Evolutionary conservation across 92 coral and sea anemone species (phyloP), one percentile per base, ranked within the genome.

Genomic region (Palythoa grandis): DNA sequence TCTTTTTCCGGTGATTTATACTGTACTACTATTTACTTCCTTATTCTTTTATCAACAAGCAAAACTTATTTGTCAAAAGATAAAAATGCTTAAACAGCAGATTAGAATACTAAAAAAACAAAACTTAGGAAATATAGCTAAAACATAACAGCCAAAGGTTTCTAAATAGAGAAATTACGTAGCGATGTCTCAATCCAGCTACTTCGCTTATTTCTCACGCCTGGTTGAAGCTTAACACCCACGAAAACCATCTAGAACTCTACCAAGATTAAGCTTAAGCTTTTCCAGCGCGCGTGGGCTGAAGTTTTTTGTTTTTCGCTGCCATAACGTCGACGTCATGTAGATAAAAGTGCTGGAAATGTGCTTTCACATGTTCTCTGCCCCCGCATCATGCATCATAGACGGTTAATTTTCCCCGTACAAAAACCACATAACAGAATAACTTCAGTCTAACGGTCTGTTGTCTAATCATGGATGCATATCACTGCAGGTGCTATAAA

Each of bases 381-480:
- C 74, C 74, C 74, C 74, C 74, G 19, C 74, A 69, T 69, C 17
- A 43, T 43, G 50, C 50, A 43, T 43, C 50, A 43, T 69, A 25
- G 8, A 11, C 72, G 38, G 4, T 24, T 69, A 69, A 69, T 25
- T 15, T 25, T 11, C 74, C 74, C 23, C 14, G 25, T 6, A 69
- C 25, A 69, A 25, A 69, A 25, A 69, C 40, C 69, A 8, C 50
- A 43, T 43, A 0, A 58, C 65, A 14, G 65, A 58, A 58, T 14
- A 24, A 12, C 12, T 29, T 24, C 3, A 3, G 74, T 69, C 74
- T 29, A 69, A 43, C 24, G 14, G 40, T 69, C 25, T 39, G 25
- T 9, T 29, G 1, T 68, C 38, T 68, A 23, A 8, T 24, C 6
- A 29, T 14, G 17, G 43, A 69, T 37, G 74, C 74, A 35, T 11